Conservation (phyloP, 2,113 vertebrate genomes). For the Coptodon rendalli region DNA sequence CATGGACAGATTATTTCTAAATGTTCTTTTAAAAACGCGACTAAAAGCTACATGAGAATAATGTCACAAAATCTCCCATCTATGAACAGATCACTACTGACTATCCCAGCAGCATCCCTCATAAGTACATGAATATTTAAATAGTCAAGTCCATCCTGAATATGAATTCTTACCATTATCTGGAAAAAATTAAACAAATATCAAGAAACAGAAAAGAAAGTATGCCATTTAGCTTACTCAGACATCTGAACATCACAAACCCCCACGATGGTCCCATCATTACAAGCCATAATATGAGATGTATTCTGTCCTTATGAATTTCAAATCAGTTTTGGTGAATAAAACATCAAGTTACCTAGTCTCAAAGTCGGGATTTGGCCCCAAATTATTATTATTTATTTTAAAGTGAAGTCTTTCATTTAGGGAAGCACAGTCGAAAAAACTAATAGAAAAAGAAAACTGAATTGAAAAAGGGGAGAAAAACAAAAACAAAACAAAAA, state of each 20-base stretch:
- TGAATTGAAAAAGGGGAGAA: conserved; percentile 21
- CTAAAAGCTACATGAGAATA: background rate
- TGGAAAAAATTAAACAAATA: background rate
- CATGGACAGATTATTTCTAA: background rate
- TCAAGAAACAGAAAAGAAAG: background rate
- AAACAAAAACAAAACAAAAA: conserved; percentile 1
- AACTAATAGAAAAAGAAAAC: background rate
- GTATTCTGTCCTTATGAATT: conserved; percentile 6
- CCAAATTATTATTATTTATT: background rate
- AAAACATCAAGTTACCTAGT: conserved; percentile 21
- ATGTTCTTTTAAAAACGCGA: background rate
- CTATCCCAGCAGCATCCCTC: background rate
- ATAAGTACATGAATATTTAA: conserved; percentile 15
- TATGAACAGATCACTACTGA: background rate
- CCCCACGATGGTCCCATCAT: background rate
- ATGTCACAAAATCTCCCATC: background rate
- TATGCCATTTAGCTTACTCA: background rate
- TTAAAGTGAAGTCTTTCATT: background rate
- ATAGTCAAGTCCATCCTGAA: background rate
- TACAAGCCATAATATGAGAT: background rate
- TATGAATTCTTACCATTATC: conserved; percentile 12
- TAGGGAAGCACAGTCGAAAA: background rate
- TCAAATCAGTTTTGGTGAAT: conserved; percentile 1
- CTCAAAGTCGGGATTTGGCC: conserved; percentile 4
- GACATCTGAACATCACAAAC: background rate